Base-by-base conservation (phyloP, 1,140 invertebrate species). In the Cephus cinctus region DNA sequence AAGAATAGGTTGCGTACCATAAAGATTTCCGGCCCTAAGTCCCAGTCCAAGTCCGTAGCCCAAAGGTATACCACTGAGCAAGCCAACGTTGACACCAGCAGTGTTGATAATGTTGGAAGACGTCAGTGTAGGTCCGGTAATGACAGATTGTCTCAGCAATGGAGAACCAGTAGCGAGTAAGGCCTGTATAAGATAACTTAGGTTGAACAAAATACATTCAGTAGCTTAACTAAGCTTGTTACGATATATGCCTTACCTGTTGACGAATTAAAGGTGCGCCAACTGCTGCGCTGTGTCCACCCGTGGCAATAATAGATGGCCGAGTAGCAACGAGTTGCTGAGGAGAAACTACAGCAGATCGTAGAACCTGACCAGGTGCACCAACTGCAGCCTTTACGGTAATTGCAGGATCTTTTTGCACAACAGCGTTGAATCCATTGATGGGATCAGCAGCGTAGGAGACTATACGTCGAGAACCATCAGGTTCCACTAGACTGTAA, bases 361-460 rank as follows among this genome's bases (percentile, higher is more conserved):
- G 56, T 47, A 32, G 23, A 5, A 57, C 15, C 19, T 45, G 39
- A 1, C 51, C 50, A 6, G 59, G 16, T 5, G 53, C 42, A 11
- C 61, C 57, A 5, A 57, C 48, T n/a, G 54, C 60, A 20, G 56
- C 48, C 30, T 62, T 57, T 0, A 60, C 48, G 16, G 59, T 64
- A 35, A 67, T 43, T 36, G 61, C 51, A 3, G 67, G 69, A 30
- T 73, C 60, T 47, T 71, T 73, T 38, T 76, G 65, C n/a, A 78
- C 76, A 23, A 79, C 57, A 9, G 78, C 77, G 55, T 78, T 78
- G 58, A 78, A 78, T 31, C 76, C 78, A 45, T 71, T 76, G 53
- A 77, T 64, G 14, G 73, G 65, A 61, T 79, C 78, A 25, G 77
- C 71, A 4, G 66, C 65, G 54, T 80, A 80, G 15, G 73, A 69